A percentile compares a stretch with the other conserved stretches of the same genome.
Conservation (phyloP, 2,888 invertebrate genomes). For the Helicoverpa assulta region DNA sequence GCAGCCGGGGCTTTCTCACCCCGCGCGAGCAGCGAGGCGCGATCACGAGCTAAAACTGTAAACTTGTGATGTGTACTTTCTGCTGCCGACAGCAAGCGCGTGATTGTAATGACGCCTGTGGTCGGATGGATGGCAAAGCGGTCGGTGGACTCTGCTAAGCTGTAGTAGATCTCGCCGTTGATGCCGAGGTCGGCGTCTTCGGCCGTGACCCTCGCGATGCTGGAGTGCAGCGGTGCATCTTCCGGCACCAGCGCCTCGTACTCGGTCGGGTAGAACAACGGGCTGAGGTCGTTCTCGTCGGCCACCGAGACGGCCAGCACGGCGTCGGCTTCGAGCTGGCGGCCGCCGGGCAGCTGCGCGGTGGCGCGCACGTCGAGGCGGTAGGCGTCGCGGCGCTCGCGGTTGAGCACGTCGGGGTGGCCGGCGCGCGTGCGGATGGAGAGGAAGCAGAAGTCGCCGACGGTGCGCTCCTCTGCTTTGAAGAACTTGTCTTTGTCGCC, state of each 20-base stretch:
- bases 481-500: conserved; percentile 98
- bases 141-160: conserved; percentile 94
- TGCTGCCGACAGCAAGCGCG: conserved; percentile 93
- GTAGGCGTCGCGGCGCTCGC: conserved; percentile 97
- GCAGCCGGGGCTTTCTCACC: conserved; percentile 92
- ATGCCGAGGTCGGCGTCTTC: conserved; percentile 99
- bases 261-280: conserved; percentile 97
- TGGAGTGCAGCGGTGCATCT: conserved; percentile 96
- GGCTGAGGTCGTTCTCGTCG: conserved; percentile 97
- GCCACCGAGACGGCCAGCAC: conserved; percentile 93
- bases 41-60: conserved; percentile 95
- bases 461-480: conserved; percentile 96
- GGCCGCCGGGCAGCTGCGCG: conserved; percentile 90
- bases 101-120: conserved; percentile 96
- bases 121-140: conserved; percentile 98
- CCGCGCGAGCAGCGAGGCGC: conserved; percentile 92
- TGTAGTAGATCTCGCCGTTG: conserved; percentile 99
- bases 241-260: conserved; percentile 97
- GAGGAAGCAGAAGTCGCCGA: conserved; percentile 98
- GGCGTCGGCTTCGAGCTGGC: conserved; percentile 92
- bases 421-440: conserved; percentile 96
- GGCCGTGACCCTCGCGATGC: conserved; percentile 94
- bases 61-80: conserved; percentile 93
- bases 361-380: conserved; percentile 93
- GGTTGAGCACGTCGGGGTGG: conserved; percentile 96